These are phyloP conservation scores for Rhodophaea formosa DNA, from an alignment of 2,888 invertebrate species.

Conservation along the genomic window DNA sequence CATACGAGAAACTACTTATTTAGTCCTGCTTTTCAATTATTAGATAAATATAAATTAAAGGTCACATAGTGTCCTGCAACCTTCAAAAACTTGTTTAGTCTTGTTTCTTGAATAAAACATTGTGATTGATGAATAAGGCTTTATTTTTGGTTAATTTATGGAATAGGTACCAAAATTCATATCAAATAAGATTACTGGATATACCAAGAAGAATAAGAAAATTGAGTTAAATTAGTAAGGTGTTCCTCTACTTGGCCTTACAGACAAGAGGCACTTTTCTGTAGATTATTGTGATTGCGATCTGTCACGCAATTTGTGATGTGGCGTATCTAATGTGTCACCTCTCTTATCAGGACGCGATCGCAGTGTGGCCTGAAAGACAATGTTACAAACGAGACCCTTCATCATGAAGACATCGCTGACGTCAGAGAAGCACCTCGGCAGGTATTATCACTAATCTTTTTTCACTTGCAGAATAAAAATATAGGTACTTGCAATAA, in stretches of 20 bases:
- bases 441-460: constrained; percentile 42
- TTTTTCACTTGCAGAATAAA: no score
- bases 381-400: constrained; percentile 52
- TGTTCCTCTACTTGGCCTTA: not conserved
- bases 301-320: constrained; percentile 28
- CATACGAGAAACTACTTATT: no score
- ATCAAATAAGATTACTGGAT: not conserved
- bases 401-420: constrained; percentile 53
- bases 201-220: no score
- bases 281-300: constrained; percentile 24
- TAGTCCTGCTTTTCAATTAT: not conserved
- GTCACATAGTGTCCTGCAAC: not conserved
- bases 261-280: constrained; percentile 3
- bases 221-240: not conserved
- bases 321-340: constrained; percentile 37
- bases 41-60: not conserved
- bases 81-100: not conserved
- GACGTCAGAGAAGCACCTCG: constrained; percentile 63
- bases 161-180: not conserved
- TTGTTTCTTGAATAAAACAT: not conserved
- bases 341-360: constrained; percentile 41
- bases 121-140: no score
- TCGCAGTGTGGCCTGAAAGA: constrained; percentile 53
- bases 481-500: no score
- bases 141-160: not conserved